Base-by-base conservation (phyloP, 2,888 invertebrate species). In the Brachynemurus nebulosus region DNA sequence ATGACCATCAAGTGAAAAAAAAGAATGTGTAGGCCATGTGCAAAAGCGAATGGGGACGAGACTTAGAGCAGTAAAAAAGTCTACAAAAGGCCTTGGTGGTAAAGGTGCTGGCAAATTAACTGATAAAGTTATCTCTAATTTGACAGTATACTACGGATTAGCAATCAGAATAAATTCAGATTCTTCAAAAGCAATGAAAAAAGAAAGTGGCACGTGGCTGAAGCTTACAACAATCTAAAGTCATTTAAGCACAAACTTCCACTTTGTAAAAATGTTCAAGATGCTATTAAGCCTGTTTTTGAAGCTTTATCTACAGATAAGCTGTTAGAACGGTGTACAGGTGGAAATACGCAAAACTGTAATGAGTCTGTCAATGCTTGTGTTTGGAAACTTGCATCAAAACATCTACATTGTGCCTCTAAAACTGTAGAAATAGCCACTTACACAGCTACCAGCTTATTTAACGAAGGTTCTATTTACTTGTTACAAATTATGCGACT, bases 311-410 rank as follows among this genome's bases (percentile, higher is more conserved):
- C 53, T 35, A 53, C 54, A 12, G 51, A 57, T 27, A 46, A 48
- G 34, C 48, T 57, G 34, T 45, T 59, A 38, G 51, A 55, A 53
- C 39, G 43, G 23, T 55, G 45, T 58, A 55, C 51, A 57, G 56
- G 42, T 55, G 57, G 30, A 57, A 55, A 45, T 58, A 52, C 4
- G 47, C 57, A 58, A 50, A 59, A 58, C 42, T 55, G 52, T 37
- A 58, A n/a, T n/a, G n/a, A n/a, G n/a, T n/a, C n/a, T n/a, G 52
- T 52, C 6, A 57, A 57, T 43, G 52, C 55, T 41, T 45, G 54
- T n/a, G 51, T 58, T 37, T 58, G 55, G 57, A 54, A 52, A 49
- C 53, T 55, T 42, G 39, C 50, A 46, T 52, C 53, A 23, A 54
- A 54, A 18, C 7, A 30, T 11, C 19, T 41, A n/a, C 4, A 11